Conservation (phyloP, 2,113 vertebrate genomes). For the Globicephala melas region DNA sequence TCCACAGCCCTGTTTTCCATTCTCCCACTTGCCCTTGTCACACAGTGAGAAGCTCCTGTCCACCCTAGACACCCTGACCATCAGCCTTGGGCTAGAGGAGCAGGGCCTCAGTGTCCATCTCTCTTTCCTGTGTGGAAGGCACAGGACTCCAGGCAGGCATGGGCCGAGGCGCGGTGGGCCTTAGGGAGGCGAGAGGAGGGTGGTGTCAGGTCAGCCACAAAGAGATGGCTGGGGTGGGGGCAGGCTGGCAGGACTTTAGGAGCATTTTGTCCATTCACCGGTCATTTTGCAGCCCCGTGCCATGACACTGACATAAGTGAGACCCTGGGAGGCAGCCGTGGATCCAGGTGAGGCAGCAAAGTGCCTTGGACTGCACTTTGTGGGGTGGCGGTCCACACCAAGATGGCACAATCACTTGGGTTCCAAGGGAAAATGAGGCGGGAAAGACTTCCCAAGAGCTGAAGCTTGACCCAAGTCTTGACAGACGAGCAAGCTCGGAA, state of each 20-base stretch:
- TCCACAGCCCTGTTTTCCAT: neutral
- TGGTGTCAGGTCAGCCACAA: neutral
- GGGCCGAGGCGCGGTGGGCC: neutral
- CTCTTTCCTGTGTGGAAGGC: neutral
- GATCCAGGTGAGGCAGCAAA: neutral
- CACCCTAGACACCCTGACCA: neutral
- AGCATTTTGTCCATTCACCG: neutral
- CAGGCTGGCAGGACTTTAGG: neutral
- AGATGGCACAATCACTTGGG: accelerated
- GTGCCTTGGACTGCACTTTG: neutral
- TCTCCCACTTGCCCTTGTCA: neutral
- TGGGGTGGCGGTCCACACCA: no score
- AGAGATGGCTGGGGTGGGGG: neutral
- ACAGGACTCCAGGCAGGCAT: neutral
- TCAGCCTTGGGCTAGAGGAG: neutral
- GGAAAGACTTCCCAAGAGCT: neutral
- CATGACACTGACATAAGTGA: neutral
- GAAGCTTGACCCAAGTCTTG: neutral
- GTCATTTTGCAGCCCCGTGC: neutral
- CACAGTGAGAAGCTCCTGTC: neutral
- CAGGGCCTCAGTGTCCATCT: neutral
- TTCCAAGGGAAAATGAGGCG: neutral
- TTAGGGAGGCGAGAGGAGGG: neutral
- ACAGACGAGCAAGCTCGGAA: neutral
- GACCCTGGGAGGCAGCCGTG: neutral